phyloP scores from a whole-genome alignment of 2,888 invertebrate genomes.

The Pristionchus fissidentatus region DNA sequence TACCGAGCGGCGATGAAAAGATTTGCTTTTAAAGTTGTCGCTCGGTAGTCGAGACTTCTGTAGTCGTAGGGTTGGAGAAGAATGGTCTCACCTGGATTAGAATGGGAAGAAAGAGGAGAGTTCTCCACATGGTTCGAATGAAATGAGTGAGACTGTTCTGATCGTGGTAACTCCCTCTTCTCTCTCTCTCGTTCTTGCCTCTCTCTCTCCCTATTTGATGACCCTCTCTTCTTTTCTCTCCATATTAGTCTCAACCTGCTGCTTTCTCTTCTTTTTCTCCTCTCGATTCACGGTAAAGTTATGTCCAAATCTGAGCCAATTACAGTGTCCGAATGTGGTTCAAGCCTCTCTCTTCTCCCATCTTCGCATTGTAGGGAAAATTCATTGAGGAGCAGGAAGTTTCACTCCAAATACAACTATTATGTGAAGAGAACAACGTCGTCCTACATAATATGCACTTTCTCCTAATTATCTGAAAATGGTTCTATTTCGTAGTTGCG shows the following conservation, averaged over 20 bases:
- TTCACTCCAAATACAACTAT: no score
- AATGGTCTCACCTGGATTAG: not conserved
- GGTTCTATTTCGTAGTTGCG: no score
- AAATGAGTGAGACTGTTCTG: not conserved
- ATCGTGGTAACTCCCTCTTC: not conserved
- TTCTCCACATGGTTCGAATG: constrained; percentile 19
- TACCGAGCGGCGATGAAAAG: no score
- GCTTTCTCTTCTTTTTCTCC: not conserved
- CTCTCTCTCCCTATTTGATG: constrained; percentile 2
- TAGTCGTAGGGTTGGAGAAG: no score
- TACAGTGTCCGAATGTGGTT: constrained; percentile 6
- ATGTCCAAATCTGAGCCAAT: not conserved
- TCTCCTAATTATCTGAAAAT: no score
- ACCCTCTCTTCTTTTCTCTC: not conserved
- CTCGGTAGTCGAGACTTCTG: no score
- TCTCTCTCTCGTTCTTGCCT: not conserved
- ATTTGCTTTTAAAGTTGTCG: no score
- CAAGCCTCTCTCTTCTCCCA: not conserved
- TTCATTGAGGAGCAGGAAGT: no score
- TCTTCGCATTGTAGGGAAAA: no score
- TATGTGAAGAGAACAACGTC: no score
- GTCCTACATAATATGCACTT: no score
- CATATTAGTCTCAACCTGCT: constrained; percentile 4
- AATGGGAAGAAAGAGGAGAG: not conserved
- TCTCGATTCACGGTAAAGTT: not conserved